Evolutionary conservation across 2,113 vertebrate genomes (phyloP).

Genomic region (Vicugna pacos): DNA sequence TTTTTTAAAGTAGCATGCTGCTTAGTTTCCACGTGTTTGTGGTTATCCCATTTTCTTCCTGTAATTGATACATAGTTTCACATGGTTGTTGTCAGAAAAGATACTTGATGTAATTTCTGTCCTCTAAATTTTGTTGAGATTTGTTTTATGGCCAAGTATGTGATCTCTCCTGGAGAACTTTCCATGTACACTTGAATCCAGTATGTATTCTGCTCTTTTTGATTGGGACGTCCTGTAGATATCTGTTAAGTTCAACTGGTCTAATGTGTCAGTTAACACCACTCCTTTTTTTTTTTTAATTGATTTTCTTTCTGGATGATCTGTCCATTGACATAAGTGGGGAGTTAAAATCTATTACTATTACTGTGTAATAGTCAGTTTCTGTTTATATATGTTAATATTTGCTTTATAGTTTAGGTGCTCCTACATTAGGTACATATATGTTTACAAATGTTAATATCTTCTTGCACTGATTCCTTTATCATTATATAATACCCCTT

Average conservation of each 20-base stretch:
- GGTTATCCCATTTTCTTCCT: not conserved
- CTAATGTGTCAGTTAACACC: not conserved
- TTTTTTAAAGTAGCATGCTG: fast-evolving
- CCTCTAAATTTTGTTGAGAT: not conserved
- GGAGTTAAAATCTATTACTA: not conserved
- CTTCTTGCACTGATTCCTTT: too few relatives aligned
- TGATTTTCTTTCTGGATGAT: not conserved
- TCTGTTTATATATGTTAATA: not conserved
- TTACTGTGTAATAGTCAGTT: fast-evolving
- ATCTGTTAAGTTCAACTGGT: not conserved
- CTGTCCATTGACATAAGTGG: not conserved
- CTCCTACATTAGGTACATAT: not conserved
- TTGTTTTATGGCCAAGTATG: not conserved
- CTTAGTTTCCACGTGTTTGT: not conserved
- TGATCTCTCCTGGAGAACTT: not conserved
- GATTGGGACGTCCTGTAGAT: not conserved
- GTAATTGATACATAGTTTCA: not conserved
- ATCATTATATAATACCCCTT: not conserved
- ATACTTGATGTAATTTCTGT: not conserved
- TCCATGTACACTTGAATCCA: too few relatives aligned
- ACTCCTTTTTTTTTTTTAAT: not conserved
- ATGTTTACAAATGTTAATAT: fast-evolving
- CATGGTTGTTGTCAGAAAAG: not conserved
- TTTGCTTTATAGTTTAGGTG: too few relatives aligned
- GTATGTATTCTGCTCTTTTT: not conserved